These are phyloP conservation scores for Phrynocephalus versicolor DNA, from an alignment of 2,113 vertebrate species.

Conservation along the genomic window DNA sequence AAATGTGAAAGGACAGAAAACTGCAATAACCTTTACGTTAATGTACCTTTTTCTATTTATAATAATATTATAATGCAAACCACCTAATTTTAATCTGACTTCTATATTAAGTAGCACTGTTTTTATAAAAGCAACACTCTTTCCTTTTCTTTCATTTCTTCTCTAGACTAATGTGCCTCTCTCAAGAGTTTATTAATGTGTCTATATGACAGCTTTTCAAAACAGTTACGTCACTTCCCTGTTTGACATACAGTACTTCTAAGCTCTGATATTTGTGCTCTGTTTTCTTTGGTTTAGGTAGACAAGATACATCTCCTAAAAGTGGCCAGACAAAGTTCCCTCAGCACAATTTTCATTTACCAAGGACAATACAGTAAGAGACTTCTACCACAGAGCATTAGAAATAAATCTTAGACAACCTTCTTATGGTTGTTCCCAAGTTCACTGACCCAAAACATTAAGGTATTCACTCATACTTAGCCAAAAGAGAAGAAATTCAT, in stretches of 20 bases:
- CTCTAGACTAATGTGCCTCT: not conserved
- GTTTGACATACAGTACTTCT: not conserved
- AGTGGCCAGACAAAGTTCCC: not conserved
- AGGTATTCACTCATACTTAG: too few relatives aligned
- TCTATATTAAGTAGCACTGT: slow-evolving; percentile 61
- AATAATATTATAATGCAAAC: slow-evolving; percentile 63
- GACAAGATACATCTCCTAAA: not conserved
- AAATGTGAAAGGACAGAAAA: slow-evolving; percentile 67
- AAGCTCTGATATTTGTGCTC: not conserved
- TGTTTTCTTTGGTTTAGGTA: not conserved
- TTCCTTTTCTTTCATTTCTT: not conserved
- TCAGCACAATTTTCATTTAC: not conserved
- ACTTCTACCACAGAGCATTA: not conserved
- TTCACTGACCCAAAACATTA: too few relatives aligned
- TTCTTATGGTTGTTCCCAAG: not conserved
- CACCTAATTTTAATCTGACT: slow-evolving; percentile 54
- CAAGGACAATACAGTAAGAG: not conserved
- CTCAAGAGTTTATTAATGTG: not conserved
- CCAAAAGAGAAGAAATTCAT: too few relatives aligned
- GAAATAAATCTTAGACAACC: not conserved
- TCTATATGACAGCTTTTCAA: not conserved
- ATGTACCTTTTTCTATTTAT: slow-evolving; percentile 65
- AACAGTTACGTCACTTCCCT: not conserved
- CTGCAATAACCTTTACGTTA: slow-evolving; percentile 67
- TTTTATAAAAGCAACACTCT: slow-evolving; percentile 39